These are phyloP conservation scores for Vesta saturnalis DNA, from an alignment of 2,888 invertebrate genomes.

Conservation along the genomic window DNA sequence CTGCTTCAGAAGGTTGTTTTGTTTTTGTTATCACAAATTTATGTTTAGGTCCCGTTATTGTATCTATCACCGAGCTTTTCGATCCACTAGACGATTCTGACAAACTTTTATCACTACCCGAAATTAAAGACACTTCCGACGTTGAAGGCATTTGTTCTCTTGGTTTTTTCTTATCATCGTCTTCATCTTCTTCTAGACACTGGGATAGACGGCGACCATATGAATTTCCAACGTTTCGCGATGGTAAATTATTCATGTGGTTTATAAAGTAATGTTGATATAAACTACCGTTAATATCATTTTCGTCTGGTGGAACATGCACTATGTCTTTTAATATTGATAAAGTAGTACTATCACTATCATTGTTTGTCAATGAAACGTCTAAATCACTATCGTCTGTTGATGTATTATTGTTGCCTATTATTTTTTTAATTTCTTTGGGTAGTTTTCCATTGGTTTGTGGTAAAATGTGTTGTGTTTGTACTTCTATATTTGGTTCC, in stretches of 20 bases:
- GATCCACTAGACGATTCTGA: constrained; percentile 60
- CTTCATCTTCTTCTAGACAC: constrained; percentile 86
- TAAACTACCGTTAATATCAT: constrained; percentile 69
- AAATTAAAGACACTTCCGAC: constrained; percentile 55
- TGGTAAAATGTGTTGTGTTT: constrained; percentile 25
- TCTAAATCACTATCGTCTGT: constrained; percentile 69
- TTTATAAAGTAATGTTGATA: constrained; percentile 80
- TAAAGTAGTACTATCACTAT: constrained; percentile 75
- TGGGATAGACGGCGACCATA: constrained; percentile 74
- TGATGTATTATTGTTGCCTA: constrained; percentile 17
- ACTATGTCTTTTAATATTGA: constrained; percentile 75
- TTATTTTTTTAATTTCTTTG: constrained; percentile 28
- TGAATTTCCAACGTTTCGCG: constrained; percentile 68
- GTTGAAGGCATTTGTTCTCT: constrained; percentile 51
- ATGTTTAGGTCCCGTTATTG: constrained; percentile 62
- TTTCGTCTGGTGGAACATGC: constrained; percentile 63
- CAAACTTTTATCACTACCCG: constrained; percentile 61
- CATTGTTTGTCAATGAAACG: constrained; percentile 72
- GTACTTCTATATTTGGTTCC: constrained; percentile 47
- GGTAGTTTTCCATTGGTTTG: constrained; percentile 15
- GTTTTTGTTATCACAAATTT: constrained; percentile 68
- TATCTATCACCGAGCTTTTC: constrained; percentile 61
- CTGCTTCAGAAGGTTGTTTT: constrained; percentile 58
- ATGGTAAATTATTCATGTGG: constrained; percentile 76
- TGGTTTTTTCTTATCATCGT: constrained; percentile 65